Base-by-base conservation (phyloP, 2,888 invertebrate genomes). In the Parascotia fuliginaria region DNA sequence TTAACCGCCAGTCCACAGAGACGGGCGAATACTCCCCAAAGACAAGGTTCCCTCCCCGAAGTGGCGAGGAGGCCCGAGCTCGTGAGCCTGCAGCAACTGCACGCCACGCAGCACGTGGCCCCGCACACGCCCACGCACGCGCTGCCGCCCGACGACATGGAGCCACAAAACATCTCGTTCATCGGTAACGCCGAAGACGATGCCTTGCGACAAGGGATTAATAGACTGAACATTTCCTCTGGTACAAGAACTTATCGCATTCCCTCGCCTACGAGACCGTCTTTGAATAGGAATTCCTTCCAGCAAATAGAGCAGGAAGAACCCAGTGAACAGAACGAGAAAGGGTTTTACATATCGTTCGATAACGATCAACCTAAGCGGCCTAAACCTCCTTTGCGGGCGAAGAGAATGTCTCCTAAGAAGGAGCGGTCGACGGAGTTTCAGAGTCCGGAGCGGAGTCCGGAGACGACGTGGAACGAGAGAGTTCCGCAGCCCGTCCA, bases 261-360 rank as follows among this genome's bases (percentile, higher is more conserved):
- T 85, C 96, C 97, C 14, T 97, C 98, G 34, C 97, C 97, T 12
- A 97, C 97, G 40, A 91, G 97, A 50, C 96, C 97, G 1, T 93
- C 95, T 55, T 83, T 94, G 29, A 94, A 94, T 57, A 92, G 95
- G 42, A 95, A 95, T 79, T 95, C 96, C 50, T 96, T 96, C 90
- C 96, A 95, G 79, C 93, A 77, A 66, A 81, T 74, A 50, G 88
- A 80, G 52, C 87, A 64, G 69, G 89, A 81, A 60, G 84, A 86
- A 42, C 82, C 79, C 66, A 73, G 81, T 68, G 87, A 93, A 74
- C 75, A 92, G 76, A 81, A 93, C 77, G 96, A 97, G 80, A 96
- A 97, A 83, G 97, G 97, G 22, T 98, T 98, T 89, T 98, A 98
- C 85, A 97, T 98, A 77, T 97, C 97, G 41, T 98, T 98, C 81